phyloP scores from a whole-genome alignment of 2,113 vertebrate species.

The Centropus bengalensis region DNA sequence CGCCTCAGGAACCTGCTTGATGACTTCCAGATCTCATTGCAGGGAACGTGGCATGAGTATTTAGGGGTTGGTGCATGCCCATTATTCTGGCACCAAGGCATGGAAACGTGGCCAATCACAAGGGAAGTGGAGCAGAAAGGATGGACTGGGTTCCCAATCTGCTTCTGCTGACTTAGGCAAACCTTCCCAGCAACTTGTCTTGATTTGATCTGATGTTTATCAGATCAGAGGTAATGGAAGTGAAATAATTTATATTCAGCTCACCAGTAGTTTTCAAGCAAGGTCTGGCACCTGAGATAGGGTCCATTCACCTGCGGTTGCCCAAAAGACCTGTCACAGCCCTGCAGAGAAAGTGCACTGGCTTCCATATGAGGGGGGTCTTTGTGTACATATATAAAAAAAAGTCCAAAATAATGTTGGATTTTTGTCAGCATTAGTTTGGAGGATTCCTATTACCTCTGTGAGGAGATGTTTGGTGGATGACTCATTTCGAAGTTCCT shows the following conservation, averaged over 20 bases:
- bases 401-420: not conserved
- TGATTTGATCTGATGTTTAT: not conserved
- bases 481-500: not conserved
- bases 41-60: not conserved
- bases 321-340: not conserved
- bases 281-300: not conserved
- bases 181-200: not conserved
- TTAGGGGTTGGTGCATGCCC: not conserved
- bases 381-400: too few species aligned
- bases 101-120: not conserved
- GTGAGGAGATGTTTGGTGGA: not conserved
- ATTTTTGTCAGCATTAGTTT: not conserved
- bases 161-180: not conserved
- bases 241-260: not conserved
- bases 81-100: not conserved
- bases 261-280: not conserved
- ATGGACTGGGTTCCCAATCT: not conserved
- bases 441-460: not conserved
- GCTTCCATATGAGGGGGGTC: not conserved
- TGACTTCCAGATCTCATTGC: not conserved
- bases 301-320: fast-evolving
- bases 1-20: not conserved
- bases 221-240: not conserved
- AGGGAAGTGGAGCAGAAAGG: not conserved
- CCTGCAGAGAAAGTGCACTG: not conserved